Conservation (phyloP, 2,113 vertebrate genomes). For the Pachyramphus minor region DNA sequence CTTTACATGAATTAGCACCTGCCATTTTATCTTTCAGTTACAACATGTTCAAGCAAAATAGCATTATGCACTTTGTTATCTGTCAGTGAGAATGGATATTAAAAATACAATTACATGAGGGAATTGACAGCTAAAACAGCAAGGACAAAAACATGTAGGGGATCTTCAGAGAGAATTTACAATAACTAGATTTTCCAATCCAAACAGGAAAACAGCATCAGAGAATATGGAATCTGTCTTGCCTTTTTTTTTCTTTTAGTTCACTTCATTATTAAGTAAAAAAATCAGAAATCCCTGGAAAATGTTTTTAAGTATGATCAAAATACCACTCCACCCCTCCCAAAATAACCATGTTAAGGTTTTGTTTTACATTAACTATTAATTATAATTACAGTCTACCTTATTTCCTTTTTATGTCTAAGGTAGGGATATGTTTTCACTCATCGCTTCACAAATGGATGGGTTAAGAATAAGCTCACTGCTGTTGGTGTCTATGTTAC, state of each 20-base stretch:
- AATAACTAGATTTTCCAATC: not conserved
- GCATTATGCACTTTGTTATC: constrained; percentile 52
- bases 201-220: not conserved
- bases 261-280: not conserved
- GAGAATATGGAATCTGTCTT: not conserved
- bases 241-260: not conserved
- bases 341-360: not conserved
- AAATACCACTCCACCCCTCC: not conserved
- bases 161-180: constrained; percentile 11
- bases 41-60: constrained; percentile 70
- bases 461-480: constrained; percentile 21
- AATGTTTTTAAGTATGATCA: not conserved
- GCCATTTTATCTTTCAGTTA: constrained; percentile 59
- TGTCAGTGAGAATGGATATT: constrained; percentile 54
- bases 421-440: not conserved
- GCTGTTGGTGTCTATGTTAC: not conserved
- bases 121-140: constrained; percentile 40
- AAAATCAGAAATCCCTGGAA: not conserved
- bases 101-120: constrained; percentile 55
- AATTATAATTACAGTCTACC: constrained; percentile 1
- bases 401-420: not conserved
- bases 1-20: constrained; percentile 76
- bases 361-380: not conserved
- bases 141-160: not conserved
- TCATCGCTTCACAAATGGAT: not conserved